Conservation (phyloP, 2,113 vertebrate species). For the Piliocolobus tephrosceles region DNA sequence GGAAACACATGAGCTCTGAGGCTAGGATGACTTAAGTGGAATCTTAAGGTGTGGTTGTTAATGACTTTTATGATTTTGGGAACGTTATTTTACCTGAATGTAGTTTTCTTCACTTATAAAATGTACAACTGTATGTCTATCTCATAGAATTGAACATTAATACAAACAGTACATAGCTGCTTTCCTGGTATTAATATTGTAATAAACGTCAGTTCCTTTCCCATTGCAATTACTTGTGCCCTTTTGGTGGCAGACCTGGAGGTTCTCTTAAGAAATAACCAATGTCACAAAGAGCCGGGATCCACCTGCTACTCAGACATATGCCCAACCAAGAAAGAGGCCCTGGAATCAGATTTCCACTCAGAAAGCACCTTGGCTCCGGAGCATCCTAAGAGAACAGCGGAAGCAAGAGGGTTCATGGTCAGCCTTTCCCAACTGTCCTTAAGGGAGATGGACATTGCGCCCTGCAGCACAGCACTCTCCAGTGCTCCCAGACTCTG, state of each 20-base stretch:
- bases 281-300: not conserved
- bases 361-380: not conserved
- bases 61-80: not conserved
- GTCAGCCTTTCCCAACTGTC: not conserved
- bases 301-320: not conserved
- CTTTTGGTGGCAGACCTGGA: not conserved
- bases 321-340: not conserved
- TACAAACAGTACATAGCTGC: not conserved
- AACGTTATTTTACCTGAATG: not conserved
- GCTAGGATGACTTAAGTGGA: not conserved
- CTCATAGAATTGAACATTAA: not conserved
- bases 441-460: not conserved
- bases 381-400: not conserved
- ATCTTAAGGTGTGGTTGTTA: not conserved
- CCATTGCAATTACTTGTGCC: not conserved
- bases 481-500: not conserved
- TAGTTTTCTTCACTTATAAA: conserved; percentile 1
- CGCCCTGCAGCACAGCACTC: not conserved
- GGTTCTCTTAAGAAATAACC: not conserved
- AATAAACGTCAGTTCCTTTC: not conserved
- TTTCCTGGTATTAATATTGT: not conserved
- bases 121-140: not conserved
- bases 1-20: not conserved
- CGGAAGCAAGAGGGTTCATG: not conserved
- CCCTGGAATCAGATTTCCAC: not conserved